phyloP scores from a whole-genome alignment of 2,888 invertebrate genomes.

The Geophilus truncorum region DNA sequence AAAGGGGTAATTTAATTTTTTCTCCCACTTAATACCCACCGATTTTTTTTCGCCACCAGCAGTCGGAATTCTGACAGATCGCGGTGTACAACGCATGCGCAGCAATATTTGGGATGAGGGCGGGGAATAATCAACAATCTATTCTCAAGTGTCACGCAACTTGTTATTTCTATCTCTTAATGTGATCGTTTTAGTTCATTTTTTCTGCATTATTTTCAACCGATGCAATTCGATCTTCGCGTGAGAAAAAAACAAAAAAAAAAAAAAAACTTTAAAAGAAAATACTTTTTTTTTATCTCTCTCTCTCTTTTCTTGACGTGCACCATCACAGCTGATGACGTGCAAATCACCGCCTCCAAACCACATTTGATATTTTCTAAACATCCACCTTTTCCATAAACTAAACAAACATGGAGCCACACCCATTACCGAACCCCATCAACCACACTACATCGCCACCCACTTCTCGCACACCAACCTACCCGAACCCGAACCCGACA shows the following conservation, averaged over 20 bases:
- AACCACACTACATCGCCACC: background rate
- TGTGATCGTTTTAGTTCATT: background rate
- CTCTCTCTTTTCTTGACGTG: background rate
- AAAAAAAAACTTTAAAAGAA: background rate
- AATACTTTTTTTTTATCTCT: too few species aligned
- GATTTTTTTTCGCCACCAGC: background rate
- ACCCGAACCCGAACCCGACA: too few species aligned
- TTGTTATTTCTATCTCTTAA: background rate
- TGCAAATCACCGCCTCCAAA: background rate
- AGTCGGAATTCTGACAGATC: constrained; percentile 1
- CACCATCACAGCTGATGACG: background rate
- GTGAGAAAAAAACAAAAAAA: background rate
- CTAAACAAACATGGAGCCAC: constrained; percentile 17
- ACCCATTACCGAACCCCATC: background rate
- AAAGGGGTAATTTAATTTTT: background rate
- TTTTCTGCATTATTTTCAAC: too few species aligned
- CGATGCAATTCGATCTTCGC: background rate
- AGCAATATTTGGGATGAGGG: background rate
- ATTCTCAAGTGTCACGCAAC: background rate
- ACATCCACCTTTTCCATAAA: constrained; percentile 18
- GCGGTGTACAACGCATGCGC: background rate
- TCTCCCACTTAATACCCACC: background rate
- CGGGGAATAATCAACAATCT: constrained; percentile 1
- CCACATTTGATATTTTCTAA: constrained; percentile 2
- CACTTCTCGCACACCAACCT: background rate